phyloP scores from a whole-genome alignment of 2,797 vertebrate species.

The Myripristis jacobus region DNA sequence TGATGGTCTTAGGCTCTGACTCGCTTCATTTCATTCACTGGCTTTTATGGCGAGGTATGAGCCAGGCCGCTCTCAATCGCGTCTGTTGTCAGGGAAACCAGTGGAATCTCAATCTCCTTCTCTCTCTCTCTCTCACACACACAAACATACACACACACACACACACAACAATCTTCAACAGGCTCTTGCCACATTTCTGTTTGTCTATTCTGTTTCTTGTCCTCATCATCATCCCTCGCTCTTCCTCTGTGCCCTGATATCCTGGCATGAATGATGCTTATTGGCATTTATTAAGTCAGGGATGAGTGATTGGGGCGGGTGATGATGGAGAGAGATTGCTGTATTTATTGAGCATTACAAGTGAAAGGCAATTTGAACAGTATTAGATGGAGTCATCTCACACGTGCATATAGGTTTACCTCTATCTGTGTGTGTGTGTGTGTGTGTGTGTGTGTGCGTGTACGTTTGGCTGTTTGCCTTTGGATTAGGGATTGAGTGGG shows the following conservation, averaged over 20 bases:
- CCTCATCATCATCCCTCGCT: background rate
- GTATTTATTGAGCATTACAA: background rate
- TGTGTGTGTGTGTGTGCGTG: too few relatives aligned
- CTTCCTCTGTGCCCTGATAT: background rate
- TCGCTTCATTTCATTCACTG: conserved; percentile 34
- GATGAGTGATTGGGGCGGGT: background rate
- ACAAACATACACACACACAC: background rate
- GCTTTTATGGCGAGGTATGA: conserved; percentile 43
- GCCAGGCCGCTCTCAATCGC: conserved; percentile 39
- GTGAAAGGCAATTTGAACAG: conserved; percentile 10
- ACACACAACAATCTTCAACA: background rate
- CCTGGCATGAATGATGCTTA: conserved; percentile 31
- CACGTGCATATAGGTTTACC: conserved; percentile 37
- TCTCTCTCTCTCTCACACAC: conserved; percentile 6
- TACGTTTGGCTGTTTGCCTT: conserved; percentile 13
- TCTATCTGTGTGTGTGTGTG: too few relatives aligned
- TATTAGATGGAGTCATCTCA: conserved; percentile 20
- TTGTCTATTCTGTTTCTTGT: background rate
- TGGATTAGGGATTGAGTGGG: conserved; percentile 70
- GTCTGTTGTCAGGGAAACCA: conserved; percentile 80
- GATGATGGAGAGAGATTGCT: background rate
- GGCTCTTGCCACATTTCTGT: background rate
- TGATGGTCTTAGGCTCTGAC: conserved; percentile 49
- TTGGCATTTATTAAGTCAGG: conserved; percentile 16
- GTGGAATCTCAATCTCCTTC: conserved; percentile 45